Percentiles rank a stretch among this genome's conserved stretches.
Evolutionary conservation across 2,113 vertebrate genomes (phyloP).

Genomic region (Eulemur macaco): DNA sequence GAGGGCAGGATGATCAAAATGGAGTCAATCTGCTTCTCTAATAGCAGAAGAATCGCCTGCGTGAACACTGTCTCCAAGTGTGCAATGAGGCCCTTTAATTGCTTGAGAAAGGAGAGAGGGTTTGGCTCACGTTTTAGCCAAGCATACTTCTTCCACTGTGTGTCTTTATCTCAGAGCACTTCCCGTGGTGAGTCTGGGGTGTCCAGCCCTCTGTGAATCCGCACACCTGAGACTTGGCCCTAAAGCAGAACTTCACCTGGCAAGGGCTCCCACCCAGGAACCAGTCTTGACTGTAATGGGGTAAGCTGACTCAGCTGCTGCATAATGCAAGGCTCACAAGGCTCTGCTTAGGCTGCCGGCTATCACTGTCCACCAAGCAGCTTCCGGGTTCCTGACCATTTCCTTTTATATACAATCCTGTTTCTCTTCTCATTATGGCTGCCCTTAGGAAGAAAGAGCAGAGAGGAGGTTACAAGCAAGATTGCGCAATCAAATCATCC

Average conservation of each 20-base stretch:
- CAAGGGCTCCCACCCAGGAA: neutral
- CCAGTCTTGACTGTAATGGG: neutral
- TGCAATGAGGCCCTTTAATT: slow-evolving; percentile 56
- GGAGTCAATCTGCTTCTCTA: slow-evolving; percentile 68
- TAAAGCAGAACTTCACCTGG: neutral
- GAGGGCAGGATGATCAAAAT: slow-evolving; percentile 65
- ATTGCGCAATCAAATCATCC: neutral
- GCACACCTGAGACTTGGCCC: neutral
- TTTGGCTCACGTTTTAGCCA: slow-evolving; percentile 33
- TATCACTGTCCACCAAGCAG: neutral
- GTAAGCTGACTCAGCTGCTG: neutral
- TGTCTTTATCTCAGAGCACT: neutral
- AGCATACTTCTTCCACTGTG: neutral
- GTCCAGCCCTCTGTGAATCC: neutral
- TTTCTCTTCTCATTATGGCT: neutral
- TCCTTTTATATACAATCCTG: neutral
- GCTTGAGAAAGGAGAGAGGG: slow-evolving; percentile 54
- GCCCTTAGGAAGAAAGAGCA: neutral
- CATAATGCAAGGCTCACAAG: neutral
- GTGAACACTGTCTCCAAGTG: slow-evolving; percentile 55
- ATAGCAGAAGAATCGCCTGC: slow-evolving; percentile 67
- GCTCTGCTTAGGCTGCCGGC: neutral
- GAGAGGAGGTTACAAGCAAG: neutral
- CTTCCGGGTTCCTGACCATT: neutral
- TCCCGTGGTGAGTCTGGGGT: neutral